Base-by-base conservation (phyloP, 2,797 vertebrate genomes). In the Iguana delicatissima region DNA sequence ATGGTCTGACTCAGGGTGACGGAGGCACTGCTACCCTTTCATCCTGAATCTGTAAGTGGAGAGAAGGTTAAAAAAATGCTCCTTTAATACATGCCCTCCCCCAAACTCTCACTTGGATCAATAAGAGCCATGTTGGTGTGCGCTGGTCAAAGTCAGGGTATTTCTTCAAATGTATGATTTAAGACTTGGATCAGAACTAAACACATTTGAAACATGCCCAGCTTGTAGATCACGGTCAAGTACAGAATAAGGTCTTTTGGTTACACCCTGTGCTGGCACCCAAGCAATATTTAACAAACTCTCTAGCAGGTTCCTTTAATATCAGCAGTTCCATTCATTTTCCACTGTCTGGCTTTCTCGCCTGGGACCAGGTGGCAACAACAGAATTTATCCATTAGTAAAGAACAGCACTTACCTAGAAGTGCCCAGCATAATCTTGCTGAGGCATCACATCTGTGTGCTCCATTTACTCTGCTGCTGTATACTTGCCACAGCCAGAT, bases 391-490 rank as follows among this genome's bases (percentile, higher is more conserved):
- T n/a, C 57, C 57, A 38, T 67, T 52, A 9, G 32, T 24, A 67
- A 52, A 76, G 73, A 64, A 88, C 22, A 52, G 57, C 32, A 26
- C 52, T 14, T 46, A 12, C 42, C 22, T 42, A 26, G 72, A 89
- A 89, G 42, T 7, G 13, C 72, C 29, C 20, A 18, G 13, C 32
- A 29, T 35, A 10, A 3, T 52, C 38, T 26, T 64, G 81, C 88
- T 89, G 88, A 89, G 73, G 20, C 72, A 84, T 79, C 81, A 82
- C 81, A 84, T 52, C 81, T 38, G 73, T 18, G 16, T 35, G 73
- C n/a, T 64, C 81, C 38, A 64, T 50, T 84, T 64, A n/a, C 6
- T 6, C 6, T 2, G 72, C n/a, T 77, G 88, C 82, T 50, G 7
- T 7, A 7, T 2, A 77, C 22, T 50, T 6, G 14, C 57, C 42